These are phyloP conservation scores for Coleophora deauratella DNA, from an alignment of 2,888 invertebrate genomes.

Conservation along the genomic window DNA sequence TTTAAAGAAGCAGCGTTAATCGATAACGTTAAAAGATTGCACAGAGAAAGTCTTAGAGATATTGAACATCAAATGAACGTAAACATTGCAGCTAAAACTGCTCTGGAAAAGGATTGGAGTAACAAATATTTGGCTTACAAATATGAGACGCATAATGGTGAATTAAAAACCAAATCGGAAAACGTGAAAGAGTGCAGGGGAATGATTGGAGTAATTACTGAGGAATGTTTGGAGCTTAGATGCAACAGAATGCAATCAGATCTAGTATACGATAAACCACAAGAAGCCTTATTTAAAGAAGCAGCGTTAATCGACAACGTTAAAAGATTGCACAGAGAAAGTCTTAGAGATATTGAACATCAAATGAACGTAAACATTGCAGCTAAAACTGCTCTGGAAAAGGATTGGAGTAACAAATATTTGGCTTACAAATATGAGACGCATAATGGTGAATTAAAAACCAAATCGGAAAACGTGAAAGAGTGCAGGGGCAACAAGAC, in stretches of 20 bases:
- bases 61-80: conserved; percentile 80
- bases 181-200: conserved; percentile 84
- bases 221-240: conserved; percentile 81
- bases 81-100: conserved; percentile 83
- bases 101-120: conserved; percentile 91
- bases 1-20: conserved; percentile 81
- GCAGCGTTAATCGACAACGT: conserved; percentile 81
- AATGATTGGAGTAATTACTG: too few species aligned
- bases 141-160: conserved; percentile 81
- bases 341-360: conserved; percentile 78
- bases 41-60: conserved; percentile 77
- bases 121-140: conserved; percentile 87
- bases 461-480: conserved; percentile 79
- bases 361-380: conserved; percentile 83
- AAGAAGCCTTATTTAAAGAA: conserved; percentile 83
- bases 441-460: conserved; percentile 79
- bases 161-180: conserved; percentile 79
- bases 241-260: conserved; percentile 81
- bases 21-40: conserved; percentile 78
- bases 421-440: conserved; percentile 85
- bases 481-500: conserved; percentile 86
- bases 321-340: conserved; percentile 75
- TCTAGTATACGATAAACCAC: conserved; percentile 81
- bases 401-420: conserved; percentile 92
- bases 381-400: conserved; percentile 85